These are phyloP conservation scores for Drosophila monieri DNA, from an alignment of 2,888 invertebrate genomes.

Conservation along the genomic window DNA sequence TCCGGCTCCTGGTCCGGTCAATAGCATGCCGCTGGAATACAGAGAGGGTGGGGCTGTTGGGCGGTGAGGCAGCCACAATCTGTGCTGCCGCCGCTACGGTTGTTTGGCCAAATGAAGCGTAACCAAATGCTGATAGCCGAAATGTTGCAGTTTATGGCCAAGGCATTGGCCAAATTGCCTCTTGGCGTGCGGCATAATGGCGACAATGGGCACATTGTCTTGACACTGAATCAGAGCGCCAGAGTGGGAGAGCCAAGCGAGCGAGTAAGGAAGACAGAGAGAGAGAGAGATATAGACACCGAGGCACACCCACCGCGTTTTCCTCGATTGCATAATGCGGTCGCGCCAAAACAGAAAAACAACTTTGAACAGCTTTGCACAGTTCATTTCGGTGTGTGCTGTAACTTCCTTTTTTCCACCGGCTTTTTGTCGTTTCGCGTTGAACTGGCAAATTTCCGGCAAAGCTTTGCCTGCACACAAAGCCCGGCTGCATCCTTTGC, in stretches of 20 bases:
- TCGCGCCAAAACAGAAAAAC: slow-evolving; percentile 45
- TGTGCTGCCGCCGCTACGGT: slow-evolving; percentile 52
- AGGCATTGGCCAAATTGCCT: slow-evolving; percentile 67
- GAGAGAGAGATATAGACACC: background rate
- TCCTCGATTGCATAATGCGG: slow-evolving; percentile 59
- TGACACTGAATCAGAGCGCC: slow-evolving; percentile 21
- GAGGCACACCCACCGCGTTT: slow-evolving; percentile 16
- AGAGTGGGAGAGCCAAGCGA: background rate
- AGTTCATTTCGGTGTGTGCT: slow-evolving; percentile 52
- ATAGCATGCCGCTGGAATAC: slow-evolving; percentile 37
- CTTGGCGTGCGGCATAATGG: slow-evolving; percentile 67
- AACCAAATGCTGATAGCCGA: slow-evolving; percentile 76
- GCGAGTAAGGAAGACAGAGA: background rate
- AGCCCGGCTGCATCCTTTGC: slow-evolving; percentile 19
- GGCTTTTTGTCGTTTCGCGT: slow-evolving; percentile 48
- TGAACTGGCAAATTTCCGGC: slow-evolving; percentile 57
- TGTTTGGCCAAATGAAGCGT: slow-evolving; percentile 71
- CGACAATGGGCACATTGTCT: slow-evolving; percentile 62
- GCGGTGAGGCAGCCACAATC: slow-evolving; percentile 41
- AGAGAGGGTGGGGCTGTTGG: background rate
- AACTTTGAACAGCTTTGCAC: slow-evolving; percentile 52
- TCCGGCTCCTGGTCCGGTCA: background rate
- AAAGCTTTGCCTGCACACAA: slow-evolving; percentile 49
- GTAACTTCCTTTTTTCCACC: slow-evolving; percentile 33
- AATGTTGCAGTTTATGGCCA: slow-evolving; percentile 72